phyloP scores from a whole-genome alignment of 2,888 invertebrate genomes.

The Mimumesa dahlbomi region DNA sequence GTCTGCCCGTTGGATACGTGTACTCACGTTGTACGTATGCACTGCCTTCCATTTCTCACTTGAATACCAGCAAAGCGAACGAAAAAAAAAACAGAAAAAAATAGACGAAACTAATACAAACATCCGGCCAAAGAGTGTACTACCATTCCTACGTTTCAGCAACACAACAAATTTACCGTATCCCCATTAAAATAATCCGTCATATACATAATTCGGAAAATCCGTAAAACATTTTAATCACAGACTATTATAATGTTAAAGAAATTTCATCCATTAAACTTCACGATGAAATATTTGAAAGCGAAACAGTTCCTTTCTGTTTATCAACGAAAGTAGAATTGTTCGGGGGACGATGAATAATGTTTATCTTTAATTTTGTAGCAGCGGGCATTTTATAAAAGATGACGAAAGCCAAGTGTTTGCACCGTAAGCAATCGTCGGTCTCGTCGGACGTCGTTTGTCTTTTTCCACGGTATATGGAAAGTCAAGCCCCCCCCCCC shows the following conservation, averaged over 20 bases:
- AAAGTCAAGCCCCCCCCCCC: conserved; percentile 2
- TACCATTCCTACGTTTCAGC: too few relatives aligned
- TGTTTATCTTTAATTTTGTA: conserved; percentile 8
- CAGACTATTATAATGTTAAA: too few relatives aligned
- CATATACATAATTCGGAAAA: too few relatives aligned
- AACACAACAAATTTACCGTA: too few relatives aligned
- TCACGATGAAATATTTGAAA: too few relatives aligned
- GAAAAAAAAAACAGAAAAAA: too few relatives aligned
- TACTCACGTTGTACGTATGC: conserved; percentile 5
- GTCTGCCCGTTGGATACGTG: background rate
- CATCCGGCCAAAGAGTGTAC: too few relatives aligned
- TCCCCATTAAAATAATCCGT: too few relatives aligned
- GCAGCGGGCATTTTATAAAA: background rate
- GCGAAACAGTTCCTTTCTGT: too few relatives aligned
- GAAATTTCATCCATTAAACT: too few relatives aligned
- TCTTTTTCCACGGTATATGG: background rate
- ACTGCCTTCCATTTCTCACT: conserved; percentile 45
- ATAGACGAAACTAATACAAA: too few relatives aligned
- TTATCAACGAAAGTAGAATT: background rate
- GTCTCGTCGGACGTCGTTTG: background rate
- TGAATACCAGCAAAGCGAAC: conserved; percentile 39
- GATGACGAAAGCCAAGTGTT: background rate
- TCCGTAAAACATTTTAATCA: too few relatives aligned
- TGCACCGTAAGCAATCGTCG: conserved; percentile 11
- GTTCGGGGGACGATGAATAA: background rate